Evolutionary conservation across 23 tunicate genomes (phyloP), one percentile per base, ranked within the genome.

Genomic region (Styela plicata): DNA sequence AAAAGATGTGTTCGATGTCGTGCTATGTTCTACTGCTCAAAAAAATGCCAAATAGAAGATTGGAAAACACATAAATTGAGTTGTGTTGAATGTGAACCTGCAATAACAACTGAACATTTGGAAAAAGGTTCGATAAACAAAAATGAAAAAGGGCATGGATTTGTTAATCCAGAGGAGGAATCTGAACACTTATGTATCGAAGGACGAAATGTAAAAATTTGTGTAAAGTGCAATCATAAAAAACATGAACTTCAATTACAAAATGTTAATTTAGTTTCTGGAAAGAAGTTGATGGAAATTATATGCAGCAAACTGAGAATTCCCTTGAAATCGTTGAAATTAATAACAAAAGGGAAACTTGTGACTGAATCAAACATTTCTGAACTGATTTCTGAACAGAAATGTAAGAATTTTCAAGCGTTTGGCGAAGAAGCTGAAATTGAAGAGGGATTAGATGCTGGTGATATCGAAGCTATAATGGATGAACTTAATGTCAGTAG

Each of bases 341-440:
- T 88, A 20, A 78, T 88, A 69, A 84, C 79, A 24, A 67, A 71
- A 74, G 93, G 93, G 5, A 83, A 83, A 70, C 61, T 88, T 2
- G 67, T 88, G 24, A 63, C 33, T 69, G 80, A 77, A 83, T 83
- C 78, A 32, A 88, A 83, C 31, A 34, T 88, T 31, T 3, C 19
- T 27, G 93, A 83, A 2, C 7, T 82, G 16, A 19, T 87, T 2
- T 73, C 83, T 24, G 27, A 57, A 3, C 69, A 63, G 27, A 83
- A 83, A 73, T 53, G 74, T 10, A 76, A 61, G 34, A 61, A 19
- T 21, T 86, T 86, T 63, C 74, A 85, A 90, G 97, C 97, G 20
- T 79, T 91, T 69, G 97, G 97, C 32, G 97, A 91, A 79, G 85
- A 81, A 33, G 29, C 62, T 10, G 97, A 91, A 70, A 35, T 63